Evolutionary conservation across 2,113 vertebrate genomes (phyloP).

Genomic region (Megaleporinus macrocephalus): DNA sequence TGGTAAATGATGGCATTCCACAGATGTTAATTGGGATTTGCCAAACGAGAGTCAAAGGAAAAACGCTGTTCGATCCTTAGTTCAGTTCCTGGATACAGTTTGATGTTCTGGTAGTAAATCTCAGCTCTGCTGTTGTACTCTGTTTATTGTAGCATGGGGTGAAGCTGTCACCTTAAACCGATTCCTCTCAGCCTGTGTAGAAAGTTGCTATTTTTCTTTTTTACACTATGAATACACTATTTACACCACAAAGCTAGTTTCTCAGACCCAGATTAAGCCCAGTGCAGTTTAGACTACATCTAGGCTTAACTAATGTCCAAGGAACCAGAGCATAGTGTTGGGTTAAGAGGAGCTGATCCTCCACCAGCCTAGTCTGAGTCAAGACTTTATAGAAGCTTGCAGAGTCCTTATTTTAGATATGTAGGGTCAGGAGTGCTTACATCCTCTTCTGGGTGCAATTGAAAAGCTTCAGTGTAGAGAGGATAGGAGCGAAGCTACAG

Average conservation of each 20-base stretch:
- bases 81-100: neutral
- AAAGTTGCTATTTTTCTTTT: neutral
- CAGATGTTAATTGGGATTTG: neutral
- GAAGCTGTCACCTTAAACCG: neutral
- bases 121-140: neutral
- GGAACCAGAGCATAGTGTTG: neutral
- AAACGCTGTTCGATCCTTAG: neutral
- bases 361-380: no score
- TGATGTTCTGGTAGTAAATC: neutral
- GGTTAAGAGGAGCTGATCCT: neutral
- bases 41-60: no score
- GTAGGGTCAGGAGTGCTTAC: neutral
- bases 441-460: neutral
- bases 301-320: no score
- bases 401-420: neutral
- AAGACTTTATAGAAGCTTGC: no score
- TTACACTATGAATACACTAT: constrained; percentile 10
- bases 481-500: neutral
- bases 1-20: neutral
- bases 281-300: no score
- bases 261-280: no score
- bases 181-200: neutral
- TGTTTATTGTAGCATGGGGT: neutral
- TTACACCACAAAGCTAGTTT: neutral
- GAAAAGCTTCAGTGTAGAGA: neutral